These are phyloP conservation scores for Nematolebias whitei DNA, from an alignment of 2,113 vertebrate genomes.

Conservation along the genomic window DNA sequence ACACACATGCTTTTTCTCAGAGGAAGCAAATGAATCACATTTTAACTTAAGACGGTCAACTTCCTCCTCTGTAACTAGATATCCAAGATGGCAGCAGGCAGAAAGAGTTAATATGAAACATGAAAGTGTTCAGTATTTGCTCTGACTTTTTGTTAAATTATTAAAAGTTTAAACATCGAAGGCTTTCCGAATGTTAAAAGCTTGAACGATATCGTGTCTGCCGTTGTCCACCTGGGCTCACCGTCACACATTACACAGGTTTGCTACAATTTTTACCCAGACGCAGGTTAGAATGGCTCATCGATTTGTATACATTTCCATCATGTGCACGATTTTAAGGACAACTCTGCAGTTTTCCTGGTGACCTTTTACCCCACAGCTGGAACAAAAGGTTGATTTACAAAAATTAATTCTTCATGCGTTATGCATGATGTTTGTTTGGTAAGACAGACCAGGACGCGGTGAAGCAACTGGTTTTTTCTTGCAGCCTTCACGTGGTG, in stretches of 20 bases:
- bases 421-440: conserved; percentile 31
- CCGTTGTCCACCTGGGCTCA: background rate
- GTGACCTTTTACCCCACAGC: conserved; percentile 29
- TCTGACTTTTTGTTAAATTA: conserved; percentile 33
- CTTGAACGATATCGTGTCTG: background rate
- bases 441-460: conserved; percentile 49
- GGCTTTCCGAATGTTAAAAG: conserved; percentile 1
- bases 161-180: conserved; percentile 29
- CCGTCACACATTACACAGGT: conserved; percentile 21
- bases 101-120: conserved; percentile 11
- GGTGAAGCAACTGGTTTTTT: conserved; percentile 56
- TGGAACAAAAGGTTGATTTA: conserved; percentile 60
- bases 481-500: conserved; percentile 36
- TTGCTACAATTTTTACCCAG: conserved; percentile 11
- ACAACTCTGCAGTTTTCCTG: conserved; percentile 29
- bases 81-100: conserved; percentile 24
- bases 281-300: conserved; percentile 44
- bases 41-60: conserved; percentile 44
- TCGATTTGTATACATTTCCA: conserved; percentile 30
- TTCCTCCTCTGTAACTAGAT: conserved; percentile 13
- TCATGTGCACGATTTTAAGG: conserved; percentile 8
- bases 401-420: conserved; percentile 15
- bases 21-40: conserved; percentile 52
- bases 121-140: conserved; percentile 24
- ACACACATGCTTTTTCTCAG: conserved; percentile 19